A percentile compares a stretch with the other conserved stretches of the same genome.
phyloP scores from a whole-genome alignment of 2,113 vertebrate genomes.

The Columba janthina region DNA sequence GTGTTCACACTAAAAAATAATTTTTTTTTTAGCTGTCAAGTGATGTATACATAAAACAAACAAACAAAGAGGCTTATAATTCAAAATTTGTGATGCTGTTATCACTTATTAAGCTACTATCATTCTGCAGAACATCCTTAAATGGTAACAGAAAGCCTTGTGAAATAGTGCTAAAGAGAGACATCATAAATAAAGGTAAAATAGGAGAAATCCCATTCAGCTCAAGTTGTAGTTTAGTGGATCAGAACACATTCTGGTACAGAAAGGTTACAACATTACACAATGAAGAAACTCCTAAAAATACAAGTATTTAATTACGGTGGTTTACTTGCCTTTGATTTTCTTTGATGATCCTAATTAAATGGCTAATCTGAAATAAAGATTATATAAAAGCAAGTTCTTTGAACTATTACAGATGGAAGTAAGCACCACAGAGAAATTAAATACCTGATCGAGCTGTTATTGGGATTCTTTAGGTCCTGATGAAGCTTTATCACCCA shows the following conservation, averaged over 20 bases:
- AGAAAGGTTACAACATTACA: not conserved
- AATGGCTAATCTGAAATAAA: not conserved
- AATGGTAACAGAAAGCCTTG: not conserved
- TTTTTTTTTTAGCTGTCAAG: not conserved
- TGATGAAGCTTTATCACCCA: conserved; percentile 98
- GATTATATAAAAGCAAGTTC: not conserved
- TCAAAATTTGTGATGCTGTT: not conserved
- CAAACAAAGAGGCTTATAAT: not conserved
- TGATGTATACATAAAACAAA: not conserved
- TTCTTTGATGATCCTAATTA: not conserved
- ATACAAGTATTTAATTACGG: not conserved
- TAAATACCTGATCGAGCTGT: conserved; percentile 88
- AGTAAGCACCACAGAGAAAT: not conserved
- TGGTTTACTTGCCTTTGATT: not conserved
- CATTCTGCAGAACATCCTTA: not conserved
- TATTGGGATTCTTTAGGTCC: conserved; percentile 94
- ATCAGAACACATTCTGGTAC: not conserved
- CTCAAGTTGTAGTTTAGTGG: not conserved
- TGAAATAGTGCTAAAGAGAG: not conserved
- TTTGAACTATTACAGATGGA: not conserved
- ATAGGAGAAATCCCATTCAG: not conserved
- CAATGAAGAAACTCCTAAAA: not conserved
- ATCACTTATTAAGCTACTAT: not conserved
- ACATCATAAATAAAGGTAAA: not conserved
- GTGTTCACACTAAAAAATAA: accelerated